phyloP scores from a whole-genome alignment of 2,888 invertebrate species.

The Dryadula phaetusa region DNA sequence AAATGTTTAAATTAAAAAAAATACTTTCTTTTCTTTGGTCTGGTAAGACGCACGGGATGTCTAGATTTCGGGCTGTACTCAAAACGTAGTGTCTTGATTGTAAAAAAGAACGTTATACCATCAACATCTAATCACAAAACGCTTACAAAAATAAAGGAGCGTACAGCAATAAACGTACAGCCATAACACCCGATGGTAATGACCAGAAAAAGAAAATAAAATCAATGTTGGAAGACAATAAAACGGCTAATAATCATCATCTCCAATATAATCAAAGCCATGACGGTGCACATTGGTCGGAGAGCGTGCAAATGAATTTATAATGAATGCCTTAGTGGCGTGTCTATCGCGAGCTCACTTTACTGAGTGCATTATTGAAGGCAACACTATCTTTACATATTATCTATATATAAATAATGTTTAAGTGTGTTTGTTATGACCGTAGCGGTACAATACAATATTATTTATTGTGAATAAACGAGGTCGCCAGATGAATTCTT shows the following conservation, averaged over 20 bases:
- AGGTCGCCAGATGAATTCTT: neutral
- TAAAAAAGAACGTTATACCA: neutral
- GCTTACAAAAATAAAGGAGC: constrained; percentile 33
- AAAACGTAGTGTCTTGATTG: too few relatives aligned
- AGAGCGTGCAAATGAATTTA: constrained; percentile 72
- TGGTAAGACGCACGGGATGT: too few relatives aligned
- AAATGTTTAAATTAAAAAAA: too few relatives aligned
- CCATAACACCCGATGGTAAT: constrained; percentile 49
- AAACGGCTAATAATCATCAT: constrained; percentile 66
- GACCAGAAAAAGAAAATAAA: constrained; percentile 61
- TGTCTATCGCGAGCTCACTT: constrained; percentile 39
- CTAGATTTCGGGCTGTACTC: too few relatives aligned
- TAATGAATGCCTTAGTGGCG: constrained; percentile 58
- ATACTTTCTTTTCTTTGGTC: too few relatives aligned
- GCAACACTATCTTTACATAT: constrained; percentile 19
- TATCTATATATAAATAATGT: constrained; percentile 5
- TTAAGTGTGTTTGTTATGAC: neutral
- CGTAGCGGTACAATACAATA: neutral
- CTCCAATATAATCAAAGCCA: constrained; percentile 71
- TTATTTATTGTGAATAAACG: neutral
- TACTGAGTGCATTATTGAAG: constrained; percentile 32
- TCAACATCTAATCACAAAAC: constrained; percentile 26
- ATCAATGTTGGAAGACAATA: constrained; percentile 72
- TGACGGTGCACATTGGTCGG: constrained; percentile 66
- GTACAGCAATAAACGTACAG: constrained; percentile 24